phyloP scores from a whole-genome alignment of 2,888 invertebrate genomes.

The Alloplasta piceator region DNA sequence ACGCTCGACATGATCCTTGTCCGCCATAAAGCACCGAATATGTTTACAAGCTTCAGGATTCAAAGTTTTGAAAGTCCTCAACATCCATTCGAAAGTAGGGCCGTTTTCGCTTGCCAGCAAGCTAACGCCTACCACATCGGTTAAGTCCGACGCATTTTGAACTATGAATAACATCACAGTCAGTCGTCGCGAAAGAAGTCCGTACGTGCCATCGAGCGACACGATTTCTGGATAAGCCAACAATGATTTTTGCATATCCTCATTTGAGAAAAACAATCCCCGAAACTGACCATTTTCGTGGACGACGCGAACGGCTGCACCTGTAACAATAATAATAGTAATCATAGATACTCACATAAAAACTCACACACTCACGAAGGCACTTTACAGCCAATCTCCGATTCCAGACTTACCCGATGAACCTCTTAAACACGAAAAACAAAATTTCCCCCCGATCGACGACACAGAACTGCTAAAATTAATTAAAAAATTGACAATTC shows the following conservation, averaged over 20 bases:
- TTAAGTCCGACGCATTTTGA: no score
- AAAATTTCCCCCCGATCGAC: no score
- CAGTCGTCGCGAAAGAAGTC: no score
- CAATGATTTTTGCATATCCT: constrained; percentile 53
- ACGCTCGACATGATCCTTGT: constrained; percentile 62
- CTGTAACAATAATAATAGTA: background rate
- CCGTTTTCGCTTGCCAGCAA: constrained; percentile 56
- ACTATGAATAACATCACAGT: no score
- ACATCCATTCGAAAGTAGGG: constrained; percentile 52
- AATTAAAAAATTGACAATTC: no score
- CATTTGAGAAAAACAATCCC: constrained; percentile 55
- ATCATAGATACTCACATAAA: no score
- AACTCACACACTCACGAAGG: no score
- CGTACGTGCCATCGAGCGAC: constrained; percentile 62
- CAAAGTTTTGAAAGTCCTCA: constrained; percentile 49
- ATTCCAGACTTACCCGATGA: no score
- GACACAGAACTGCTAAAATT: no score
- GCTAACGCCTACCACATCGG: constrained; percentile 54
- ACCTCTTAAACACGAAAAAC: no score
- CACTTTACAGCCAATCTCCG: no score
- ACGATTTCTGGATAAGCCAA: constrained; percentile 56
- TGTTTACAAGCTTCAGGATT: constrained; percentile 17
- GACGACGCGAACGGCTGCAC: background rate
- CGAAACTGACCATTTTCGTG: constrained; percentile 30
- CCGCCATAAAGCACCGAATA: constrained; percentile 62